Evolutionary conservation across 2,888 invertebrate species (phyloP).

Genomic region (Patella pellucida): DNA sequence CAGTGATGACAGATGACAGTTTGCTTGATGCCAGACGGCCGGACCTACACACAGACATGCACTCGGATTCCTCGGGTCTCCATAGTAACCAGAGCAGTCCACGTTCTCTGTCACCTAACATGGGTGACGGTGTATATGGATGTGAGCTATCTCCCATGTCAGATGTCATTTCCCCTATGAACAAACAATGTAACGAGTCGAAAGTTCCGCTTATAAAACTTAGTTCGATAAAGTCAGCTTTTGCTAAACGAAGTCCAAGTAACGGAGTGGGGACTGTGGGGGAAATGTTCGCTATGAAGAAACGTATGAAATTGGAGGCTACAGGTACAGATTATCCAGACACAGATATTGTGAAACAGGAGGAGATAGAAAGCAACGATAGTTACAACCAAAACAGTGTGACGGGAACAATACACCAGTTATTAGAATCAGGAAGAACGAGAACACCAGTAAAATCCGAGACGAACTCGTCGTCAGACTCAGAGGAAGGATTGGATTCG

Average conservation of each 20-base stretch:
- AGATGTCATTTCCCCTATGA: background rate
- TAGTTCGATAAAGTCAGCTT: slow-evolving; percentile 57
- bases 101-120: background rate
- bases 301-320: slow-evolving; percentile 48
- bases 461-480: slow-evolving; percentile 5
- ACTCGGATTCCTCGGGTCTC: background rate
- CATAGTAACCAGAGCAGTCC: slow-evolving; percentile 8
- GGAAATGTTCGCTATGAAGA: slow-evolving; percentile 53
- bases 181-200: background rate
- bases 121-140: background rate
- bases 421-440: background rate
- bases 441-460: slow-evolving; percentile 22
- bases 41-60: background rate
- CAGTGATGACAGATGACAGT: background rate
- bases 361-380: slow-evolving; percentile 12
- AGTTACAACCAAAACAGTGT: background rate
- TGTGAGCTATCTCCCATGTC: background rate
- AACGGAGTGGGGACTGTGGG: slow-evolving; percentile 40
- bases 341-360: background rate
- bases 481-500: background rate
- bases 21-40: background rate
- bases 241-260: slow-evolving; percentile 34
- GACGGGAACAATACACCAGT: background rate
- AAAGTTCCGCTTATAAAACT: slow-evolving; percentile 44
- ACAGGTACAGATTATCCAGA: slow-evolving; percentile 27